Base-by-base conservation (phyloP, 2,113 vertebrate species). In the Calypte anna region DNA sequence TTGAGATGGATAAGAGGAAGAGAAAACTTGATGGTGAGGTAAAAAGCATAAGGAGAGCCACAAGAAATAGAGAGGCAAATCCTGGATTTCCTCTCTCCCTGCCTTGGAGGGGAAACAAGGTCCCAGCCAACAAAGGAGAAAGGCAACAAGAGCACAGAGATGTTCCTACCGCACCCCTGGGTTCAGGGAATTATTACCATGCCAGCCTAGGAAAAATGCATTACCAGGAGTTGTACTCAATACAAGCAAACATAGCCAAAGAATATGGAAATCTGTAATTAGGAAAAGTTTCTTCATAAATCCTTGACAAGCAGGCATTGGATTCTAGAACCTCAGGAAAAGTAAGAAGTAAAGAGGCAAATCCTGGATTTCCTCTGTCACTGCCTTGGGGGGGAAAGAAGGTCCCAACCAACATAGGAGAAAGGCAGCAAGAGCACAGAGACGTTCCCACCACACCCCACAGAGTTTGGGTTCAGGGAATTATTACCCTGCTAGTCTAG, bases 401-500 rank as follows among this genome's bases (percentile, higher is more conserved):
- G 4, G 18, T 27, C 9, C 20, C 12, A 61, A 3, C 21, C 33
- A 55, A 33, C 10, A 31, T 0, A 1, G 5, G 9, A 6, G 8
- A 50, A 72, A 63, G 40, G 12, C 50, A 89, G 21, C 10, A 61
- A 55, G 9, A 76, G 7, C 36, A 73, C 30, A 1, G 3, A 40
- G 18, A 38, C 21, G 12, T 1, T 61, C 24, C 14, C 10, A 59
- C 10, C 0, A 0, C 4, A 46, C 9, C 17, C 22, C 48, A 24
- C 19, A 19, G 11, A 38, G 14, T 17, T 57, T 21, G 59, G 17
- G 16, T 76, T 57, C 23, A 38, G 12, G 12, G 13, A 68, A 20
- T 27, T 61, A 66, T 9, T 14, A 20, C 5, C 51, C 40, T 61
- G 6, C 6, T 24, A 79, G 36, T 0, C 2, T 14, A 36, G 5